A percentile compares a stretch with the other conserved stretches of the same genome.
These are phyloP conservation scores for Sitta europaea DNA, from an alignment of 2,113 vertebrate genomes.

Conservation along the genomic window DNA sequence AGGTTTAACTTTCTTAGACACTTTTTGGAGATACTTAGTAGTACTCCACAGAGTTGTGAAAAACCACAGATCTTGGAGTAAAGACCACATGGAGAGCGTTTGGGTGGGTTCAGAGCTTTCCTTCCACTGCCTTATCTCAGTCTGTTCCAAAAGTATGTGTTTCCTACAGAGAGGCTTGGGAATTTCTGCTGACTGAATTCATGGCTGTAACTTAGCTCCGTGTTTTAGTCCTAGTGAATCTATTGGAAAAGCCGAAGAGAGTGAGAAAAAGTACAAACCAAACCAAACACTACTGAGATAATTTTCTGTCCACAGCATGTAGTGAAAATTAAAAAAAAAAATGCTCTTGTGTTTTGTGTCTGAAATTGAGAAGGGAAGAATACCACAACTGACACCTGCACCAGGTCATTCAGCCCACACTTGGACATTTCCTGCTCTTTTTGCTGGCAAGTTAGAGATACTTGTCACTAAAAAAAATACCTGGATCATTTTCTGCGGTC, in stretches of 20 bases:
- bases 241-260: neutral
- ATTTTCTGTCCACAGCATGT: neutral
- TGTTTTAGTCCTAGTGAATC: neutral
- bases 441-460: neutral
- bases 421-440: neutral
- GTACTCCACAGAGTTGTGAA: neutral
- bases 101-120: neutral
- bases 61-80: neutral
- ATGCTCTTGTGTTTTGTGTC: neutral
- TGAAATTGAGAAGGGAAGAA: neutral
- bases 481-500: neutral
- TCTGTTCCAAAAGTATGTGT: neutral
- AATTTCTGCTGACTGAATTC: neutral
- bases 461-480: neutral
- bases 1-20: neutral
- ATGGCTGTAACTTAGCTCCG: neutral
- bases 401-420: neutral
- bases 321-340: neutral
- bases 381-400: neutral
- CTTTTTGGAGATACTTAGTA: neutral
- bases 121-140: neutral
- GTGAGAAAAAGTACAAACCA: neutral
- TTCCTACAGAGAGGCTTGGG: neutral
- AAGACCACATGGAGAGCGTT: neutral
- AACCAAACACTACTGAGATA: neutral